Conservation (phyloP, 1,140 invertebrate genomes). For the Tetramorium alpestre region DNA sequence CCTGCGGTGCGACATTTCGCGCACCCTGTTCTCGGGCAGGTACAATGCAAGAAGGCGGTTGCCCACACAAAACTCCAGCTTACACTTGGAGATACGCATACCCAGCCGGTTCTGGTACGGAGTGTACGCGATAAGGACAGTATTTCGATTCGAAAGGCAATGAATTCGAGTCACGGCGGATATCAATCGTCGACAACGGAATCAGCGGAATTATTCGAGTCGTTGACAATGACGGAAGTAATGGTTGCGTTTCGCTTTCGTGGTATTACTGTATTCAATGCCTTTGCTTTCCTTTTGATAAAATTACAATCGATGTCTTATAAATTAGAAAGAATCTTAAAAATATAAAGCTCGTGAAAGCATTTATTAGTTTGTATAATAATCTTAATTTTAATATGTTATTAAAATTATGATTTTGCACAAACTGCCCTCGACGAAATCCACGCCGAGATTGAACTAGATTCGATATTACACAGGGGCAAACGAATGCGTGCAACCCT, state of each 20-base stretch:
- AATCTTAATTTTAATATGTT: neutral
- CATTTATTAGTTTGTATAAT: neutral
- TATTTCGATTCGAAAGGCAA: constrained; percentile 78
- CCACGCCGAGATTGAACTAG: neutral
- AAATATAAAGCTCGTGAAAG: neutral
- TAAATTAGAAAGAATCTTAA: neutral
- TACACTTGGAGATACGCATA: constrained; percentile 57
- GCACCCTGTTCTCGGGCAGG: constrained; percentile 72
- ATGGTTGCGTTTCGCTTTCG: neutral
- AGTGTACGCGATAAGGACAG: constrained; percentile 76
- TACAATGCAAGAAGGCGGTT: constrained; percentile 76
- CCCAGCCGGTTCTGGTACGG: constrained; percentile 53
- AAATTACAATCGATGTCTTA: neutral
- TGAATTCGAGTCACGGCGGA: constrained; percentile 75
- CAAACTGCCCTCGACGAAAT: neutral
- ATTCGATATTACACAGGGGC: constrained; percentile 37
- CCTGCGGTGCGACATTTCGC: constrained; percentile 73
- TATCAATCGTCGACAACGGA: constrained; percentile 75
- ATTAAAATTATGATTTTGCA: neutral
- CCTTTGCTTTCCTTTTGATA: neutral
- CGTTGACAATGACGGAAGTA: neutral
- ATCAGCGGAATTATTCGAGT: constrained; percentile 71
- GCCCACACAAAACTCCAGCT: constrained; percentile 77
- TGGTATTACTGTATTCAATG: neutral
- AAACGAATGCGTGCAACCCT: constrained; percentile 41